phyloP scores from a whole-genome alignment of 53 echinoderm and acorn worm genomes.

The Luidia sarsii region DNA sequence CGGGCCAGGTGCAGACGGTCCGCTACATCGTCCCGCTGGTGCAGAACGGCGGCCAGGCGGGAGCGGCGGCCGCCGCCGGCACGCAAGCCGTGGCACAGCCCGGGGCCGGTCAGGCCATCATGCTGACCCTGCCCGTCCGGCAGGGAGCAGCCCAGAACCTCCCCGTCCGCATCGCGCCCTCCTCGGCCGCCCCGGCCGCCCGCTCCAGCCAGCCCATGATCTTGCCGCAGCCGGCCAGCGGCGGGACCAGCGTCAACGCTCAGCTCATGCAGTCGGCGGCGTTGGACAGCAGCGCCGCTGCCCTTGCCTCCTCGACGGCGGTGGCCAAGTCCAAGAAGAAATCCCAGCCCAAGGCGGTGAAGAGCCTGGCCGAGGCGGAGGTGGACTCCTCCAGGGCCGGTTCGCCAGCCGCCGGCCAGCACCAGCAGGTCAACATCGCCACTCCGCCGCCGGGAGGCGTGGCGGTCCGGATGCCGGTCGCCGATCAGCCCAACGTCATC shows the following conservation, averaged over 20 bases:
- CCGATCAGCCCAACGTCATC: conserved; percentile 54
- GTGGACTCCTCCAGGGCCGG: conserved; percentile 20
- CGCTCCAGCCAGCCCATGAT: conserved; percentile 72
- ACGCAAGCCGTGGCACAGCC: conserved; percentile 15
- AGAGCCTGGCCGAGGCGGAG: conserved; percentile 46
- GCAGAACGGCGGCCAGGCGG: conserved; percentile 7
- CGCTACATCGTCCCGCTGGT: conserved; percentile 50
- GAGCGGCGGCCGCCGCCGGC: conserved; percentile 7
- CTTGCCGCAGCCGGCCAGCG: conserved; percentile 61
- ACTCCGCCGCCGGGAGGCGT: conserved; percentile 55
- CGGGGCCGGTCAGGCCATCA: conserved; percentile 63
- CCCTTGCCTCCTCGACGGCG: no score
- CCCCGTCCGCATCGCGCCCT: conserved; percentile 76
- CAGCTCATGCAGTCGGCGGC: conserved; percentile 49
- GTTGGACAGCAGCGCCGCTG: no score
- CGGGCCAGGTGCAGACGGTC: conserved; percentile 40
- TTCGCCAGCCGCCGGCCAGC: conserved; percentile 23
- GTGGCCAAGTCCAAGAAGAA: conserved; percentile 55
- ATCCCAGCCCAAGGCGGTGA: conserved; percentile 27
- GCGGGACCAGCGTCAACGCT: conserved; percentile 35
- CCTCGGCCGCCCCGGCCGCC: conserved; percentile 29
- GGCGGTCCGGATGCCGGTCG: conserved; percentile 71
- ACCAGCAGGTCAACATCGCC: conserved; percentile 23
- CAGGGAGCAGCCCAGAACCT: conserved; percentile 66
- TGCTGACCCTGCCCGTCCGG: conserved; percentile 73